Conservation (phyloP, 92 coral and sea anemone genomes). For the Zoanthus solanderi region DNA sequence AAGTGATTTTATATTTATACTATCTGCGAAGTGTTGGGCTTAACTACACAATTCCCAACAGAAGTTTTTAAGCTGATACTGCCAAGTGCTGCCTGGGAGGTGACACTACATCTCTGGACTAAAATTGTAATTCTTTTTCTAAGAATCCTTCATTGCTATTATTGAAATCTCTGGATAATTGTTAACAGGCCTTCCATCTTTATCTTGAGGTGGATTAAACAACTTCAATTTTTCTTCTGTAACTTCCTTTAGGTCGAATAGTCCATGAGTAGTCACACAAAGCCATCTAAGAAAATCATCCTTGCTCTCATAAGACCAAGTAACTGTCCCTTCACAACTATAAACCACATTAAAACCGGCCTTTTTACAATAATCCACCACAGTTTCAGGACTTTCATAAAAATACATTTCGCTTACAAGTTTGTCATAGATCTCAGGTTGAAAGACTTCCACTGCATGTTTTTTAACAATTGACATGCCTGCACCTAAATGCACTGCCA, state of each 20-base stretch:
- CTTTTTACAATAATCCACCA: slow-evolving; percentile 23
- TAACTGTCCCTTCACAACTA: slow-evolving; percentile 5
- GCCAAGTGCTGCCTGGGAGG: too few relatives aligned
- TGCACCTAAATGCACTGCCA: slow-evolving; percentile 27
- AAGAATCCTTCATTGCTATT: slow-evolving; percentile 15
- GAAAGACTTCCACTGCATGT: slow-evolving; percentile 26
- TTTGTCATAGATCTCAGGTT: slow-evolving; percentile 8
- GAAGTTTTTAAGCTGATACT: too few relatives aligned
- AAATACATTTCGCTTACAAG: slow-evolving; percentile 34
- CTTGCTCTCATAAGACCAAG: slow-evolving; percentile 26
- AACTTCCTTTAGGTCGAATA: slow-evolving; percentile 27
- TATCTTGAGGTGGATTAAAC: slow-evolving; percentile 35
- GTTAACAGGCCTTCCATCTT: neutral
- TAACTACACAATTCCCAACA: too few relatives aligned
- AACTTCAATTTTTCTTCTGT: slow-evolving; percentile 14
- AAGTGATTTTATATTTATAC: too few relatives aligned
- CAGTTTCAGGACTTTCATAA: slow-evolving; percentile 1
- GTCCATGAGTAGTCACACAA: slow-evolving; percentile 31
- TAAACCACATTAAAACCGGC: slow-evolving; percentile 25
- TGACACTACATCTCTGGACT: too few relatives aligned
- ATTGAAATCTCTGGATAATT: slow-evolving; percentile 18
- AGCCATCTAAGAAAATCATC: slow-evolving; percentile 36
- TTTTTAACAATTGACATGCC: slow-evolving; percentile 20
- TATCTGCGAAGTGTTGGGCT: too few relatives aligned
- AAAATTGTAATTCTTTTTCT: neutral